Evolutionary conservation across 2,797 vertebrate genomes (phyloP).

Genomic region (Pipistrellus pygmaeus): DNA sequence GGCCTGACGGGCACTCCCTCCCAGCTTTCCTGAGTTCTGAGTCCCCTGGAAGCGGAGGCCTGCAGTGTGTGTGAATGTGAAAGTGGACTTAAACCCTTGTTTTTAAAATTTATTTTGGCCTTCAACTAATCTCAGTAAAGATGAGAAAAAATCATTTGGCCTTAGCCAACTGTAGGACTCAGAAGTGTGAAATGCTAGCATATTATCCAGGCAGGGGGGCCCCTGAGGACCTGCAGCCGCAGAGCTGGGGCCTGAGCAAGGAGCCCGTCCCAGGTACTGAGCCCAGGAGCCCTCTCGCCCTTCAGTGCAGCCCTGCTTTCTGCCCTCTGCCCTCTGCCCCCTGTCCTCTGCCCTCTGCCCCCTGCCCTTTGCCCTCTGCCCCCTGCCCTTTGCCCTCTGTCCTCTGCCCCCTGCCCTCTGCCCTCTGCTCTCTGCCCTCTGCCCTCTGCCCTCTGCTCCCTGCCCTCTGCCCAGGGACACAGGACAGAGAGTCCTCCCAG

Average conservation of each 20-base stretch:
- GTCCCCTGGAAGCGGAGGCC: background rate
- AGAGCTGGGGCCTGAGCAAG: conserved; percentile 7
- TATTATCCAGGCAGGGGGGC: conserved; percentile 4
- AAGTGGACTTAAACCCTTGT: conserved; percentile 14
- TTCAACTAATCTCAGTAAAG: background rate
- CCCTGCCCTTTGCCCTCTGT: too few relatives aligned
- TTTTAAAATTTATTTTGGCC: conserved; percentile 6
- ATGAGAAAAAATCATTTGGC: background rate
- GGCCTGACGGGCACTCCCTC: background rate
- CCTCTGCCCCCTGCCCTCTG: too few relatives aligned
- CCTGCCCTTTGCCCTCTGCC: too few relatives aligned
- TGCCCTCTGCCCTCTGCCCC: background rate
- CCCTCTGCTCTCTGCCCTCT: too few relatives aligned
- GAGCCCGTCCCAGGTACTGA: background rate
- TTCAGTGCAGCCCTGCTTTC: background rate
- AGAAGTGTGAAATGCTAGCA: conserved; percentile 19
- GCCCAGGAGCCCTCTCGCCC: background rate
- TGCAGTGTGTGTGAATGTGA: background rate
- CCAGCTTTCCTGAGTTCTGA: background rate
- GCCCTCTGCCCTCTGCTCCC: too few relatives aligned
- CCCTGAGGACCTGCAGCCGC: background rate
- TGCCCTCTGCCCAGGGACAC: background rate
- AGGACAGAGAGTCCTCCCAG: background rate
- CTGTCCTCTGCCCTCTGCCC: too few relatives aligned
- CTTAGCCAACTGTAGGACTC: background rate